Conservation (phyloP, 1,140 invertebrate species). For the Bombyx mandarina region DNA sequence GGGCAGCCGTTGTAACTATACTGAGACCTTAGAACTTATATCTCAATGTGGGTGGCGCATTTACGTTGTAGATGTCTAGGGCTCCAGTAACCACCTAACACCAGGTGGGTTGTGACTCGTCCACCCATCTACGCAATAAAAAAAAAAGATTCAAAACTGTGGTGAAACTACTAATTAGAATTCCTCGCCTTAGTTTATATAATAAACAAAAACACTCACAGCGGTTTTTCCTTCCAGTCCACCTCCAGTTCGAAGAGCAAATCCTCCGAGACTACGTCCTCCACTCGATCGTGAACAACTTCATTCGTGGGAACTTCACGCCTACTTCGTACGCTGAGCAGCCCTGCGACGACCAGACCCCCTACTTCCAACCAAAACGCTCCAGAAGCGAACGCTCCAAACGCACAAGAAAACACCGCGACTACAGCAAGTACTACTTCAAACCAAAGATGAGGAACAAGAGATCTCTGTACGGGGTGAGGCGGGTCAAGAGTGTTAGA, state of each 20-base stretch:
- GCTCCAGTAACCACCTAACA: no score
- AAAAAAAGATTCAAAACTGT: no score
- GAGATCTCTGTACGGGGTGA: conserved; percentile 29
- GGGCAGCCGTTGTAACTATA: no score
- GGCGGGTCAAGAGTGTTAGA: conserved; percentile 24
- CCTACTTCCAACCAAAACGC: conserved; percentile 50
- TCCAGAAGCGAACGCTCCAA: conserved; percentile 31
- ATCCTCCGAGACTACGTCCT: conserved; percentile 48
- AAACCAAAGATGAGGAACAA: conserved; percentile 37
- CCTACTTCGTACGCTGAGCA: conserved; percentile 44
- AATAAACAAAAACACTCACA: no score
- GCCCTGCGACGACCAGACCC: conserved; percentile 38
- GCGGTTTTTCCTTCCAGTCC: conserved; percentile 35
- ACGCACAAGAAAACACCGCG: conserved; percentile 27
- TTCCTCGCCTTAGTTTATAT: no score
- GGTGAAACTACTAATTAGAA: no score
- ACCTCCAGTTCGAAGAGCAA: conserved; percentile 41
- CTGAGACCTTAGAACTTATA: no score
- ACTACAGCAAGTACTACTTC: conserved; percentile 35
- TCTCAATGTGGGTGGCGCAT: no score
- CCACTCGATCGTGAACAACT: conserved; percentile 42
- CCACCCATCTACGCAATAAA: no score
- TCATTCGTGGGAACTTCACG: conserved; percentile 54
- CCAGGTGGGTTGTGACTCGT: no score
- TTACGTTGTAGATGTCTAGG: no score